phyloP scores from a whole-genome alignment of 2,797 vertebrate genomes.

The Acomys russatus region DNA sequence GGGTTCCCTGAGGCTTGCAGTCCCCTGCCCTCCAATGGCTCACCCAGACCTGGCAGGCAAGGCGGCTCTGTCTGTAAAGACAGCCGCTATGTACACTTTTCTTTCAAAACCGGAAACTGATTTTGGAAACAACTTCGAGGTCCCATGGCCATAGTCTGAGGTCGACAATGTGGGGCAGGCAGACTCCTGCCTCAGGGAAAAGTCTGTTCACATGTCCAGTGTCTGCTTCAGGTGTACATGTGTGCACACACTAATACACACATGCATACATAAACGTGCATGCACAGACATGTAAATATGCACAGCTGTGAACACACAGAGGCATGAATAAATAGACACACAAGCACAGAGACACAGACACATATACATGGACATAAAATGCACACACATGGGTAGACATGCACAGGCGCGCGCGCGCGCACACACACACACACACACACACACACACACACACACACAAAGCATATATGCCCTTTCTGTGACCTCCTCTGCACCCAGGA shows the following conservation, averaged over 20 bases:
- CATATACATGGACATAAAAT: background rate
- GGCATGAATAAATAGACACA: background rate
- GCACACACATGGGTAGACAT: background rate
- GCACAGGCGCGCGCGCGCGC: background rate
- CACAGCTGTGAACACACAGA: background rate
- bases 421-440: background rate
- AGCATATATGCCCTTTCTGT: background rate
- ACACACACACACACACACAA: background rate
- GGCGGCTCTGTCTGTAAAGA: accelerated
- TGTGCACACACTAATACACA: background rate
- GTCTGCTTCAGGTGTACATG: background rate
- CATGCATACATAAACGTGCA: background rate
- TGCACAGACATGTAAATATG: too few species aligned
- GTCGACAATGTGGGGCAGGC: background rate
- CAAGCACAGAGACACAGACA: background rate
- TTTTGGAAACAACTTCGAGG: background rate
- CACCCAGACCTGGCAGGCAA: too few species aligned
- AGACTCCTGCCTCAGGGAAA: background rate
- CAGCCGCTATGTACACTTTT: accelerated
- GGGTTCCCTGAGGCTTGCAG: too few species aligned
- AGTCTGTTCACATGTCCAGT: background rate
- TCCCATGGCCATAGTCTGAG: too few species aligned
- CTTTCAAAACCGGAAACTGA: background rate
- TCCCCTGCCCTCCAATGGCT: accelerated
- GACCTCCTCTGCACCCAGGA: background rate